Evolutionary conservation across 2,113 vertebrate species (phyloP).

Genomic region (Burhinus oedicnemus): DNA sequence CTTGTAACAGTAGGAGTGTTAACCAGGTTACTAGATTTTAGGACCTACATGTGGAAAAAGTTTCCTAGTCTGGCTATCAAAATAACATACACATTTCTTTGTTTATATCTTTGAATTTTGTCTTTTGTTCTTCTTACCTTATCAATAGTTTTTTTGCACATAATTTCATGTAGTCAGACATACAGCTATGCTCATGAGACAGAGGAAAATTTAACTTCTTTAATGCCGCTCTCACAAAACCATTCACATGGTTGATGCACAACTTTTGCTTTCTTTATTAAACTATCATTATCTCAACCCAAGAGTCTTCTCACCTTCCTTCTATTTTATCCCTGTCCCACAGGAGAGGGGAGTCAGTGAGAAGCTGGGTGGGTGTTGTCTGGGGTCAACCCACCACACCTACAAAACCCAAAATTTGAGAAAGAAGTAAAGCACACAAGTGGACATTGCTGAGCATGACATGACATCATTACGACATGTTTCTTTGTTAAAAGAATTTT

Average conservation of each 20-base stretch:
- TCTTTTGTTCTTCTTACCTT: neutral
- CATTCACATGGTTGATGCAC: rapidly evolving
- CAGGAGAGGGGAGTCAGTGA: neutral
- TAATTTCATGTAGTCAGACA: neutral
- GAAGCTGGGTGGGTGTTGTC: neutral
- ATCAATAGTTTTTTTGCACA: rapidly evolving
- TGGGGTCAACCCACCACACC: neutral
- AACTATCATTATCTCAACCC: neutral
- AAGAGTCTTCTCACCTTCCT: neutral
- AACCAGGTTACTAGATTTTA: neutral
- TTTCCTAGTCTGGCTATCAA: neutral
- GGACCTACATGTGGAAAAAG: neutral
- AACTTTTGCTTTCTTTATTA: neutral
- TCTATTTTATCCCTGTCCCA: neutral
- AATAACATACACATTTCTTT: neutral
- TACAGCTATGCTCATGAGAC: neutral
- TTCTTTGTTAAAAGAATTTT: neutral
- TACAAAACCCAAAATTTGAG: neutral
- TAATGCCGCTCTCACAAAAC: neutral
- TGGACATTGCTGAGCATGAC: neutral
- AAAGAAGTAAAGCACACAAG: neutral
- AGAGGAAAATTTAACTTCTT: neutral
- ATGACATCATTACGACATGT: neutral
- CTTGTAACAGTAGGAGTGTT: neutral
- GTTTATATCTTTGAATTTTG: neutral